Evolutionary conservation across 2,797 vertebrate genomes (phyloP), one percentile per base, ranked within the genome.

Genomic region (Cetoscarus ocellatus): DNA sequence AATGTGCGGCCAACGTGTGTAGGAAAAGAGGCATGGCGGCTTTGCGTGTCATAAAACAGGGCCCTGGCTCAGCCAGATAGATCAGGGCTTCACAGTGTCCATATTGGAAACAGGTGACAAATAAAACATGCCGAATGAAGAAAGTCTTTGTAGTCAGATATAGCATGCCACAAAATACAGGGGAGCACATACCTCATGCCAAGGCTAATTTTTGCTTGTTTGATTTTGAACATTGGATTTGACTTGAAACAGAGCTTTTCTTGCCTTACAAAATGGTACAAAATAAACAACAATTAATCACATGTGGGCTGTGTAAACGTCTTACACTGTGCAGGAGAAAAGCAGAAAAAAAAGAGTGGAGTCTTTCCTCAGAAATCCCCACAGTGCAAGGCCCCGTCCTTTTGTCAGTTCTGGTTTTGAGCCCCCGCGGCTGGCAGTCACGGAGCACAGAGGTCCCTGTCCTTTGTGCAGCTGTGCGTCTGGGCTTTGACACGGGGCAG

Each of bases 91-190:
- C 82, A 88, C 83, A 73, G 84, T 85, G 83, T 93, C 90, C 91
- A 91, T 93, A 93, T 93, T 93, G 90, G 79, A 94, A 94, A 87
- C 94, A 94, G 92, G 94, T 94, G 93, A 94, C 92, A 93, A 92
- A 93, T 93, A 92, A 92, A 89, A 90, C 75, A 87, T 40, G 66
- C 59, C 8, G 83, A 84, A 90, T 89, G 79, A 87, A 88, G 80
- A 79, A 79, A 80, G 85, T 61, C 92, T 92, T 91, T 92, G 92
- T 92, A 92, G 92, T 89, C 57, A 10, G 74, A 80, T 79, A 66
- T 82, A 83, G 89, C 83, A 79, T 61, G 86, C 89, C 79, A 88
- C 85, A 82, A 84, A 87, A 86, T 84, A 83, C 78, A 86, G 83
- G 80, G 70, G 80, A 88, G 88, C 78, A 82, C 80, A 87, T 80